Evolutionary conservation across 2,113 vertebrate genomes (phyloP).

Genomic region (Cyphomyrus plagiostoma): DNA sequence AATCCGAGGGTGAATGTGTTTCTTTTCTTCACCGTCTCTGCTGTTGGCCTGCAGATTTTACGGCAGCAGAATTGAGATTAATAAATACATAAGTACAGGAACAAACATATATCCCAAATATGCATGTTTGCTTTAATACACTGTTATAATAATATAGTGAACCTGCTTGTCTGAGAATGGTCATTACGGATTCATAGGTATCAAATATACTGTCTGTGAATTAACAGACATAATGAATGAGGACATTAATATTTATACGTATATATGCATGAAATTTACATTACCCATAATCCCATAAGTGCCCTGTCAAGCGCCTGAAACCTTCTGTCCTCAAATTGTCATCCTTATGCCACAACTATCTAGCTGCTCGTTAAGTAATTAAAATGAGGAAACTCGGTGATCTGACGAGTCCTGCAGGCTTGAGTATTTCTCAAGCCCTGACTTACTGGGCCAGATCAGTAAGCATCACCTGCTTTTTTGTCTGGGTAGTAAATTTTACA

Average conservation of each 20-base stretch:
- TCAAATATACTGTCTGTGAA: not conserved
- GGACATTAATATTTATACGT: not conserved
- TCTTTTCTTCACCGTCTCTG: not conserved
- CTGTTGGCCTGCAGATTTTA: not conserved
- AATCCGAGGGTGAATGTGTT: not conserved
- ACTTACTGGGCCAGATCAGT: not conserved
- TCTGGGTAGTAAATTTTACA: too few species aligned
- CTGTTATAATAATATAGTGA: not conserved
- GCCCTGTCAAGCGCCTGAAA: conserved; percentile 4
- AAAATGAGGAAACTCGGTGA: not conserved
- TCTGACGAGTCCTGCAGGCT: not conserved
- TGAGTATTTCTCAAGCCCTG: not conserved
- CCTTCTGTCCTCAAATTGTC: not conserved
- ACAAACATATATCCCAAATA: conserved; percentile 8
- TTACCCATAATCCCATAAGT: conserved; percentile 13
- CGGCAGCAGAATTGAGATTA: not conserved
- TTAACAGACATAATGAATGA: not conserved
- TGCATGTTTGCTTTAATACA: not conserved
- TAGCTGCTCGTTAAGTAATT: not conserved
- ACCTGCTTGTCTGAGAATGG: not conserved
- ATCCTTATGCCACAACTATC: not conserved
- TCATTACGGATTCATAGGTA: not conserved
- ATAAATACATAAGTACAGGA: not conserved
- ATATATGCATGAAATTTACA: conserved; percentile 17
- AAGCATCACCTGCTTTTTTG: not conserved